These are phyloP conservation scores for Tigriopus californicus DNA, from an alignment of 2,888 invertebrate genomes.

Conservation along the genomic window DNA sequence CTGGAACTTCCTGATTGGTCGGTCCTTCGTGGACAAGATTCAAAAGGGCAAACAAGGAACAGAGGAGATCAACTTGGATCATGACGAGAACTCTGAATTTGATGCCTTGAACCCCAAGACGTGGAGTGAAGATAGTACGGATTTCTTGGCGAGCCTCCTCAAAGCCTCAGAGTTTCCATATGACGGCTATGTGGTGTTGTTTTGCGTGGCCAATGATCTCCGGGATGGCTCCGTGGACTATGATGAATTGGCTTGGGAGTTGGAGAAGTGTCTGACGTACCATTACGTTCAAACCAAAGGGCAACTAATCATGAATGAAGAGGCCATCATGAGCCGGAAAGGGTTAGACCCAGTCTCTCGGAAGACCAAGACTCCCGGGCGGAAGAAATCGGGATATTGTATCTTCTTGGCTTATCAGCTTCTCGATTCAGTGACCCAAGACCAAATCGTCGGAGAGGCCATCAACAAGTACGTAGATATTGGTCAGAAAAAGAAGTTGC, in stretches of 20 bases:
- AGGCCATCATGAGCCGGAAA: background rate
- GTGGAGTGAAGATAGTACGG: background rate
- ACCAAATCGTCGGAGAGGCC: slow-evolving; percentile 1
- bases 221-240: background rate
- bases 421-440: background rate
- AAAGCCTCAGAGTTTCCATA: background rate
- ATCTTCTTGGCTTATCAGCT: background rate
- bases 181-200: background rate
- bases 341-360: background rate
- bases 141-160: background rate
- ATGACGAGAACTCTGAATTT: background rate
- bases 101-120: background rate
- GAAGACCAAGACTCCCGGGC: background rate
- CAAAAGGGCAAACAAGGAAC: background rate
- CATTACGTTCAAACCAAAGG: background rate
- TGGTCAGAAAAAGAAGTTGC: background rate
- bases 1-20: background rate
- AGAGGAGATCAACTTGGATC: background rate
- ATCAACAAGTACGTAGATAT: slow-evolving; percentile 1
- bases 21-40: background rate
- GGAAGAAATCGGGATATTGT: background rate
- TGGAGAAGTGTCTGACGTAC: background rate
- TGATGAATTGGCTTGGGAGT: background rate
- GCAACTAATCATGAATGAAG: slow-evolving; percentile 1
- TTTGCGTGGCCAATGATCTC: background rate